Evolutionary conservation across 2,888 invertebrate genomes (phyloP), one percentile per base, ranked within the genome.

Genomic region (Meandrusa payeni): DNA sequence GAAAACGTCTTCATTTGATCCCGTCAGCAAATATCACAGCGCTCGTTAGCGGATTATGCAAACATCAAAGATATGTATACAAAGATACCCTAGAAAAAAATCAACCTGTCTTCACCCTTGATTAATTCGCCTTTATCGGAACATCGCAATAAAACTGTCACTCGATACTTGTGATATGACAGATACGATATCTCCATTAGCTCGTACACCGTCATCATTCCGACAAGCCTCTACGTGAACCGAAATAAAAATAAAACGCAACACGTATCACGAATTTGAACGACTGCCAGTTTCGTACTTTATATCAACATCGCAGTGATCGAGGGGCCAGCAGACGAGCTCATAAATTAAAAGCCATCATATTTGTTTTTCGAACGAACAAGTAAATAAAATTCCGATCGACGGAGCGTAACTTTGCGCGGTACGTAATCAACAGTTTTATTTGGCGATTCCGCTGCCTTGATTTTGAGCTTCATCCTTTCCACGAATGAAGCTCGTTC

Each of bases 301-400:
- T 56, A 56, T 53, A 59, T 53, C 65, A 63, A 62, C 61, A 61
- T 62, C 48, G 50, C 48, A 13, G 41, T 54, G 57, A 63, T 65
- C 61, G 47, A 55, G 58, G 56, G 60, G 58, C 59, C 65, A 60
- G 57, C 66, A 58, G 69, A 69, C 67, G 59, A 64, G 66, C 62
- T 77, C 73, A 77, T 83, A 82, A 85, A 83, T 83, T 82, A 85
- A 82, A 81, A 72, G 73, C 75, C 71, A 70, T 83, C 78, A 80
- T 81, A 79, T 83, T 85, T 83, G 75, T 75, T 80, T 80, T 79
- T 69, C 65, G 66, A 73, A 74, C 69, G 77, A 69, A 62, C 69
- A 69, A 70, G 75, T 73, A 78, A 83, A 82, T 80, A 79, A 79
- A 82, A 81, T 79, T 72, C 67, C 70, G 66, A 75, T 76, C 74